These are phyloP conservation scores for Pachyseris speciosa DNA, from an alignment of 64 coral and sea anemone genomes.

Conservation along the genomic window DNA sequence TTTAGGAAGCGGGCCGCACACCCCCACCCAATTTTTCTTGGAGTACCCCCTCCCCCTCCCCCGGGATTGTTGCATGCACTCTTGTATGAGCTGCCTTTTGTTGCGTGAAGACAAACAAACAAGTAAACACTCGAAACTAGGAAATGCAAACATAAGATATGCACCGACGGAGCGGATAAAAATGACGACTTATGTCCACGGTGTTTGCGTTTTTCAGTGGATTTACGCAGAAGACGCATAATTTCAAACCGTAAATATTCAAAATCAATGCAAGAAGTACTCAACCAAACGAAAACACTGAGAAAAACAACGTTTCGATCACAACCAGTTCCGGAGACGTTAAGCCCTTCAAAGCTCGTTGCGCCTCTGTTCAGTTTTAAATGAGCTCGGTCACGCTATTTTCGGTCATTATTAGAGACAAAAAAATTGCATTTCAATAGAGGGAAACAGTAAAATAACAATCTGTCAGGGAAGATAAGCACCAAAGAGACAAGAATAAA, in stretches of 20 bases:
- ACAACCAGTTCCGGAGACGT: too few species aligned
- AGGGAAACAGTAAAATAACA: too few species aligned
- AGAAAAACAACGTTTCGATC: not conserved
- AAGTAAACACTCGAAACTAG: not conserved
- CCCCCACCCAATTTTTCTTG: too few species aligned
- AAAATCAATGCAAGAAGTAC: not conserved
- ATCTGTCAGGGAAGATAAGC: too few species aligned
- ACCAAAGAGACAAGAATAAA: too few species aligned
- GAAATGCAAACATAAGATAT: not conserved
- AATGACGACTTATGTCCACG: constrained; percentile 15
- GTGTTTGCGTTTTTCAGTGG: constrained; percentile 16
- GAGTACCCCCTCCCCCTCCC: too few species aligned
- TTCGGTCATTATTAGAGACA: too few species aligned
- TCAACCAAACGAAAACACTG: not conserved
- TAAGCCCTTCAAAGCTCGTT: too few species aligned
- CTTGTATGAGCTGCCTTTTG: not conserved
- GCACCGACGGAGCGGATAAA: constrained; percentile 33
- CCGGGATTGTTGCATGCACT: not conserved
- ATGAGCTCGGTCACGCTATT: too few species aligned
- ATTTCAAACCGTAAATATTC: constrained; percentile 22
- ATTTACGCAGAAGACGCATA: not conserved
- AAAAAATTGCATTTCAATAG: too few species aligned
- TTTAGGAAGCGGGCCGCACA: too few species aligned
- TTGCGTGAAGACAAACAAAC: constrained; percentile 2
- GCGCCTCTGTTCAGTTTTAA: too few species aligned